phyloP scores from a whole-genome alignment of 2,797 vertebrate species.

The Crax fasciolata region DNA sequence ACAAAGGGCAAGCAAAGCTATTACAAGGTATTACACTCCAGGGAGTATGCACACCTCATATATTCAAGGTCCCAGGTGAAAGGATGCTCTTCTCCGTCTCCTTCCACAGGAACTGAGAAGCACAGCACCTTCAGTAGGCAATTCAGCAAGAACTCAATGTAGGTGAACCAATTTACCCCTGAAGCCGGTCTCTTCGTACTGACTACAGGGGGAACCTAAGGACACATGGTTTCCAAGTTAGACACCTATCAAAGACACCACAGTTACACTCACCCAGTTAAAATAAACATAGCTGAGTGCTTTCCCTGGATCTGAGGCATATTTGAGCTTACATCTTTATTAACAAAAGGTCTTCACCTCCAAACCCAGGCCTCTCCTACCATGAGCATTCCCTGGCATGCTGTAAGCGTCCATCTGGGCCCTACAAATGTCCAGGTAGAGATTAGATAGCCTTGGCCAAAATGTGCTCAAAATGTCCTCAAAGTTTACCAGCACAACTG shows the following conservation, averaged over 20 bases:
- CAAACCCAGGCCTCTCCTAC: not conserved
- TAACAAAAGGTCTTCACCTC: not conserved
- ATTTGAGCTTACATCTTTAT: not conserved
- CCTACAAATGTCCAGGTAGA: not conserved
- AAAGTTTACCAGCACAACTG: not conserved
- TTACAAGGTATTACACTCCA: not conserved
- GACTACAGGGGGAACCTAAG: not conserved
- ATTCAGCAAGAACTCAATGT: not conserved
- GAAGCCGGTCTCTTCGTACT: not conserved
- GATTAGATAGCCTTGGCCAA: not conserved
- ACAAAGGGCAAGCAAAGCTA: not conserved
- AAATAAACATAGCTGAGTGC: constrained; percentile 13
- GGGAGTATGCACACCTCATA: not conserved
- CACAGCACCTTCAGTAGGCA: not conserved
- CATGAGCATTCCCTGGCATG: not conserved
- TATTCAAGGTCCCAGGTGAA: not conserved
- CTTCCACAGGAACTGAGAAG: not conserved
- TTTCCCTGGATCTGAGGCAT: not conserved
- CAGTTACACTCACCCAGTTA: constrained; percentile 17
- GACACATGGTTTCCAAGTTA: not conserved
- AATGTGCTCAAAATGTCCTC: not conserved
- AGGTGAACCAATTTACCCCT: not conserved
- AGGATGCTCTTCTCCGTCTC: not conserved
- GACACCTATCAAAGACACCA: not conserved
- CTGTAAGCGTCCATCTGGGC: not conserved